Evolutionary conservation across 2,888 invertebrate species (phyloP), one percentile per base, ranked within the genome.

Genomic region (Mystacides longicornis): DNA sequence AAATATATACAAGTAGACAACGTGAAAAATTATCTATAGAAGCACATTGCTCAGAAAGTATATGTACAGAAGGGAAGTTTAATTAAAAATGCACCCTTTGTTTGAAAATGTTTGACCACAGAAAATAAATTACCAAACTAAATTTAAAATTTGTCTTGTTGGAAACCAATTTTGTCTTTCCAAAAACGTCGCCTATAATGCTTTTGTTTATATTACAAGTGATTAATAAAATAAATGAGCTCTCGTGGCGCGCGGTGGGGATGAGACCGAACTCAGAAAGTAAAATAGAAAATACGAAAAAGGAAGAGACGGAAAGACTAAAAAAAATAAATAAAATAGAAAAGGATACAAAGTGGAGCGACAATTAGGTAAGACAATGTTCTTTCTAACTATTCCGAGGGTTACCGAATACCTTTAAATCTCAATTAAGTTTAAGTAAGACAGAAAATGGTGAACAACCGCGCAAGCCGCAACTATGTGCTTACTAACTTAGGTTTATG

Each of bases 351-450:
- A 53, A 23, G 23, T 49, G 23, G 49, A 54, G 21, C 54, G 49
- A 54, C 54, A 54, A 23, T 46, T 46, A 46, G 51, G 54, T 19
- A 21, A 4, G 20, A 21, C 45, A 16, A 31, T 22, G 18, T 27
- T 31, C 49, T 50, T 23, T 37, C 37, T 27, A 56, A 56, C 56
- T 51, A 56, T 53, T 54, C 49, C 20, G 33, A 45, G 31, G 48
- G 49, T 46, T 49, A 56, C 52, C 43, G 14, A 45, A 37, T 43
- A 58, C 52, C 58, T 56, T 56, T 60, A 60, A 60, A 60, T 60
- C 60, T 60, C 60, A 60, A 60, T 60, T 60, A 60, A 49, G 47
- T 56, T 47, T 60, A 60, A 60, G 60, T 60, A 60, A 60, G 60
- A 60, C 60, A 60, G 60, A 52, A 37, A 49, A 52, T 56, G 37